A percentile compares a stretch with the other conserved stretches of the same genome.
Conservation (phyloP, 2,888 invertebrate genomes). For the Volucella zonaria region DNA sequence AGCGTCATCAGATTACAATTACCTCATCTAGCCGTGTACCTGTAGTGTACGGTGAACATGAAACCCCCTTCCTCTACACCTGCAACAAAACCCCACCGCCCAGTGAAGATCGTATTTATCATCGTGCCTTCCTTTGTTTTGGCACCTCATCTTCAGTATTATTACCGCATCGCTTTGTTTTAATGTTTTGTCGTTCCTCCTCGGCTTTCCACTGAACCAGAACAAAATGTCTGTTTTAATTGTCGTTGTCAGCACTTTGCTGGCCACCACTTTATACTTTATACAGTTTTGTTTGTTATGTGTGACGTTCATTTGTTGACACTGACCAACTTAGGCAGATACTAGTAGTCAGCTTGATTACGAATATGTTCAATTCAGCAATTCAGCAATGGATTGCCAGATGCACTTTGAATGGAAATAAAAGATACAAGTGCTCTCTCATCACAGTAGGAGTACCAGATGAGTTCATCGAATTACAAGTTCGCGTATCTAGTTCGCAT, state of each 20-base stretch:
- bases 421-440: neutral
- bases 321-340: constrained; percentile 54
- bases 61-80: neutral
- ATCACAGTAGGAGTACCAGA: neutral
- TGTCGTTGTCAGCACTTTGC: constrained; percentile 19
- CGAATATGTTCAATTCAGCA: constrained; percentile 1
- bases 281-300: too few species aligned
- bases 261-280: too few species aligned
- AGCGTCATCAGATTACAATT: constrained; percentile 5
- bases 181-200: neutral
- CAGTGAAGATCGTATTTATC: constrained; percentile 15
- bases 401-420: neutral
- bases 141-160: neutral
- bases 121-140: constrained; percentile 7
- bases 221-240: constrained; percentile 12
- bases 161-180: constrained; percentile 5
- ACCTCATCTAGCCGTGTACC: neutral
- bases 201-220: constrained; percentile 37
- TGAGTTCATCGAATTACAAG: constrained; percentile 9
- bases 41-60: neutral
- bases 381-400: constrained; percentile 16
- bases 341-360: constrained; percentile 17
- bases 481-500: constrained; percentile 42
- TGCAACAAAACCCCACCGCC: neutral
- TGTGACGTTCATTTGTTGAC: constrained; percentile 33